These are phyloP conservation scores for Gnatocerus cornutus DNA, from an alignment of 2,888 invertebrate genomes.

Conservation along the genomic window DNA sequence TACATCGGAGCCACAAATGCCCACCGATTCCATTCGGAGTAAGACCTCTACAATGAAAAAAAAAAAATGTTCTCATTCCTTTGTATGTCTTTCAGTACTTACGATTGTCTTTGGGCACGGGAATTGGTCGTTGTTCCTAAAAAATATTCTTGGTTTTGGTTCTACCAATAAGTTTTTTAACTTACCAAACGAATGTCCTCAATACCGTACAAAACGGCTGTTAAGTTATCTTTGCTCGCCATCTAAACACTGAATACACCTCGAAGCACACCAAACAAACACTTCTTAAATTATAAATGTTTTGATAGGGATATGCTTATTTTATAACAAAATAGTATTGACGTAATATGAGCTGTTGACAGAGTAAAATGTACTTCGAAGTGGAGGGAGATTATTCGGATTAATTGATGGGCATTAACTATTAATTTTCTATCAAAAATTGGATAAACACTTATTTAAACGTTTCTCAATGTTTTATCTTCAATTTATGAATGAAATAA, in stretches of 20 bases:
- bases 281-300: constrained; percentile 2
- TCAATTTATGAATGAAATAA: no score
- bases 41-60: constrained; percentile 82
- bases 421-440: no score
- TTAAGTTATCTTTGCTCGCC: constrained; percentile 77
- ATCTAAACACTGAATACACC: constrained; percentile 3
- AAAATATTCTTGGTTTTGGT: constrained; percentile 8
- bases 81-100: constrained; percentile 63
- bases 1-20: constrained; percentile 98
- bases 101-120: constrained; percentile 85
- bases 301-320: not conserved
- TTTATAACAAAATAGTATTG: constrained; percentile 22
- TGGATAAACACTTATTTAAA: no score
- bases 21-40: constrained; percentile 91
- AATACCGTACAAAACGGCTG: constrained; percentile 82
- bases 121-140: constrained; percentile 89
- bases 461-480: no score
- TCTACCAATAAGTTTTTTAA: not conserved
- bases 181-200: constrained; percentile 83
- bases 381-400: no score
- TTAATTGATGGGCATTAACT: no score
- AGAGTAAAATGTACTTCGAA: not conserved
- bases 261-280: not conserved
- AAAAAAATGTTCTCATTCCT: not conserved
- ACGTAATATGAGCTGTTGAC: constrained; percentile 20